A percentile compares a stretch with the other conserved stretches of the same genome.
phyloP scores from a whole-genome alignment of 2,113 vertebrate genomes.

The Lasiurus cinereus region DNA sequence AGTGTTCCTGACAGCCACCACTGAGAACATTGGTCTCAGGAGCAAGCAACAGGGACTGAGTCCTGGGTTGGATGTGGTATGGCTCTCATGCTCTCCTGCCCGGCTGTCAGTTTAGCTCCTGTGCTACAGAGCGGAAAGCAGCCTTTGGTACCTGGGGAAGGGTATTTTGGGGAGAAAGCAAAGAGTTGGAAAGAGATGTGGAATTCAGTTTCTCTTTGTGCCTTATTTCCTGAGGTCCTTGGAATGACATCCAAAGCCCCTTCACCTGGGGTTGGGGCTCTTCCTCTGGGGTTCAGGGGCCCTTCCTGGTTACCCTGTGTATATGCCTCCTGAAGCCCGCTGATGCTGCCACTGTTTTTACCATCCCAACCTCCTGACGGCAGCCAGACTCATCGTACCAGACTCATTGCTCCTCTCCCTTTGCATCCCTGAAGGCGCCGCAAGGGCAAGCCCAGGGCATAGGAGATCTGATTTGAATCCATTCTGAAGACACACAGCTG shows the following conservation, averaged over 20 bases:
- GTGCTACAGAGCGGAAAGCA: accelerated
- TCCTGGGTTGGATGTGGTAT: background rate
- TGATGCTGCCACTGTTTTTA: background rate
- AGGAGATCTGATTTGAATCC: background rate
- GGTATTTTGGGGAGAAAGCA: background rate
- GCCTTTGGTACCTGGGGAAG: background rate
- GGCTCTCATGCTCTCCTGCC: no score
- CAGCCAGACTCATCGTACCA: accelerated
- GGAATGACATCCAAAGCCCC: background rate
- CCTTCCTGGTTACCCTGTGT: background rate
- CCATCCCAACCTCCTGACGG: no score
- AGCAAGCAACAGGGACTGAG: background rate
- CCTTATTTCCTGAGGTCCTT: background rate
- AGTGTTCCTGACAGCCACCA: background rate
- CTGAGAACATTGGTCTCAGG: background rate
- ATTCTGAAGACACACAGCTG: background rate
- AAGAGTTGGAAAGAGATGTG: background rate
- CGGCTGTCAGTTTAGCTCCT: background rate
- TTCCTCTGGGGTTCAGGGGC: background rate
- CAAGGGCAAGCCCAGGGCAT: accelerated
- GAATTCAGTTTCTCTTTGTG: background rate
- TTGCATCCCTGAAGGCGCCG: background rate
- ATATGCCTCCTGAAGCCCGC: background rate
- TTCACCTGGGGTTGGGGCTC: background rate
- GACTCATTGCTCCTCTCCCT: background rate